phyloP scores from a whole-genome alignment of 1,140 invertebrate genomes.

The Drosophila orena region DNA sequence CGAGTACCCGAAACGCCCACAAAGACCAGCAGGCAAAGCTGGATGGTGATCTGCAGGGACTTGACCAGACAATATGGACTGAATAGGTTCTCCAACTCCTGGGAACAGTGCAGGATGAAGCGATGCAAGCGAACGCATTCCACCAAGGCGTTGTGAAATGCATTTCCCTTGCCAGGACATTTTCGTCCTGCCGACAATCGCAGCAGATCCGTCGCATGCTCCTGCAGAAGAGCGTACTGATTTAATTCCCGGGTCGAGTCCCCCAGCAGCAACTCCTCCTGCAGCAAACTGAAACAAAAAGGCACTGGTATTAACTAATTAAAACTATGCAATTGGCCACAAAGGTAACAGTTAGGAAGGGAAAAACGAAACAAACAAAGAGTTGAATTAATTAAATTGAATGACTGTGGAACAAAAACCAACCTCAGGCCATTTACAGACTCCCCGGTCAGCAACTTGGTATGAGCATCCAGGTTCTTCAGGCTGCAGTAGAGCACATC shows the following conservation, averaged over 20 bases:
- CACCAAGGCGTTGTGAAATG: conserved; percentile 49
- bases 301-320: neutral
- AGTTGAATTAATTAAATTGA: neutral
- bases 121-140: conserved; percentile 70
- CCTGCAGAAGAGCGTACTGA: conserved; percentile 64
- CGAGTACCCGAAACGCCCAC: conserved; percentile 69
- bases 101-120: conserved; percentile 61
- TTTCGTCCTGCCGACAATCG: conserved; percentile 2
- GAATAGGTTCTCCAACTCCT: conserved; percentile 67
- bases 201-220: conserved; percentile 56
- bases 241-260: conserved; percentile 59
- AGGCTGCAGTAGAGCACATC: conserved; percentile 80
- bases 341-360: too few relatives aligned
- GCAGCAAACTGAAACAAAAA: conserved; percentile 28
- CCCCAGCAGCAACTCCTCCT: conserved; percentile 43
- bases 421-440: conserved; percentile 47
- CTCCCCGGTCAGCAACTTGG: conserved; percentile 42
- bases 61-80: conserved; percentile 78
- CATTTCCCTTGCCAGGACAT: conserved; percentile 1
- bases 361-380: neutral
- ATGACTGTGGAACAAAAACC: conserved; percentile 7
- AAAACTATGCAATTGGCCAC: neutral
- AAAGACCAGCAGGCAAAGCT: conserved; percentile 74
- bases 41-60: conserved; percentile 77
- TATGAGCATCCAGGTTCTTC: conserved; percentile 74